phyloP scores from a whole-genome alignment of 2,888 invertebrate genomes.

The Acholoe squamosa region DNA sequence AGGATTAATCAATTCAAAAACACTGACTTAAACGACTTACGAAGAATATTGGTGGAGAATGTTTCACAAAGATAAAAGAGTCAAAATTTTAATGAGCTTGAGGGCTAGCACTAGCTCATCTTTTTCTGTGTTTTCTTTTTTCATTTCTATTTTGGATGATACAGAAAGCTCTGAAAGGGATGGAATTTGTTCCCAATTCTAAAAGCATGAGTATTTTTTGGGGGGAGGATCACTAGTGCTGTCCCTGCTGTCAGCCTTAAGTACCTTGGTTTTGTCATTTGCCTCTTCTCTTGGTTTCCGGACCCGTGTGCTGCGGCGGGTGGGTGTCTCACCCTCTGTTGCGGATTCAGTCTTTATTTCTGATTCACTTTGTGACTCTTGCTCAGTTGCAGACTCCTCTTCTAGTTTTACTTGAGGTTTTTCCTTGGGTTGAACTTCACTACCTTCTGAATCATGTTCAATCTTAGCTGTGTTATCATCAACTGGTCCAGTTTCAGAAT shows the following conservation, averaged over 20 bases:
- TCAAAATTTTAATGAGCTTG: slow-evolving; percentile 56
- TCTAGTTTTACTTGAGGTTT: not conserved
- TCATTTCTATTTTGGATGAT: not conserved
- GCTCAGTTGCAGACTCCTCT: not conserved
- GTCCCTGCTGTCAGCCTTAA: slow-evolving; percentile 42
- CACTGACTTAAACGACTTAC: not conserved
- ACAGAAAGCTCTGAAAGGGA: slow-evolving; percentile 11
- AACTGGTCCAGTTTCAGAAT: not conserved
- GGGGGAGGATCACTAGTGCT: slow-evolving; percentile 58
- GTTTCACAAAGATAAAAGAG: not conserved
- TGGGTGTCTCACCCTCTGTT: not conserved
- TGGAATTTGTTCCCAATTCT: not conserved
- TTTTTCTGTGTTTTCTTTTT: slow-evolving; percentile 9
- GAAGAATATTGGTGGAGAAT: not conserved
- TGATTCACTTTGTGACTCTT: not conserved
- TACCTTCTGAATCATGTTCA: not conserved
- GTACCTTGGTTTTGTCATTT: slow-evolving; percentile 56
- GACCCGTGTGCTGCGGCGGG: not conserved
- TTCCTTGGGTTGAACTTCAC: not conserved
- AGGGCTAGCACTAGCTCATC: slow-evolving; percentile 61
- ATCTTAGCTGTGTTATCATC: not conserved
- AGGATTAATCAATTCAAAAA: not conserved
- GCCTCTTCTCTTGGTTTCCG: slow-evolving; percentile 53
- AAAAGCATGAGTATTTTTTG: not conserved
- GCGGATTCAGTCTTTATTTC: not conserved